These are phyloP conservation scores for Carabus problematicus DNA, from an alignment of 2,888 invertebrate species.

Conservation along the genomic window DNA sequence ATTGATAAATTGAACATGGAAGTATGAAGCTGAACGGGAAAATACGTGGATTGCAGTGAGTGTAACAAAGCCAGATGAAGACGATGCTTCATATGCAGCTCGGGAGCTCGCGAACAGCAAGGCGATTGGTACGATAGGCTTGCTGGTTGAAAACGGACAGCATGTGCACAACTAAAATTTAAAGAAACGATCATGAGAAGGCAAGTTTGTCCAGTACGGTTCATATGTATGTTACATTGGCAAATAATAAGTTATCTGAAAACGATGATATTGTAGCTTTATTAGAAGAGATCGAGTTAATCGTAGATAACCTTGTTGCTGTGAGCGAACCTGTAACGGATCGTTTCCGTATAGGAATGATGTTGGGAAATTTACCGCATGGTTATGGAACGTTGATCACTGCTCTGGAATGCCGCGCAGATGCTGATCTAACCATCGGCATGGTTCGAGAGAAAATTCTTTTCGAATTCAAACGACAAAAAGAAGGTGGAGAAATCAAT, in stretches of 20 bases:
- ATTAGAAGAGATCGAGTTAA: constrained; percentile 1
- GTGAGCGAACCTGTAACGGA: not conserved
- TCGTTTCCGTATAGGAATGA: constrained; percentile 2
- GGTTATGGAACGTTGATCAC: not conserved
- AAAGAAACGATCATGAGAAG: not conserved
- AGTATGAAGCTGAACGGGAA: not conserved
- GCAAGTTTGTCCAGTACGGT: constrained; percentile 9
- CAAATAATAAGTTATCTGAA: not conserved
- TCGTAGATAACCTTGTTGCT: not conserved
- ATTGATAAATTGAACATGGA: constrained; percentile 7
- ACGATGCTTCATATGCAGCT: not conserved
- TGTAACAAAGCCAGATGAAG: not conserved
- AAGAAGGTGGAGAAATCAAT: not conserved
- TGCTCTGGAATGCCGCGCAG: constrained; percentile 8
- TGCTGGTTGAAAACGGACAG: not conserved
- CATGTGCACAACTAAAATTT: constrained; percentile 1
- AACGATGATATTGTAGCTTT: constrained; percentile 1
- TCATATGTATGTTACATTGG: not conserved
- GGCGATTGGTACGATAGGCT: constrained; percentile 5
- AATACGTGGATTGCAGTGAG: not conserved
- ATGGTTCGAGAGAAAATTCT: no score
- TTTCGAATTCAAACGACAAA: no score
- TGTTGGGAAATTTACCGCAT: constrained; percentile 9
- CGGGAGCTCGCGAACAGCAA: not conserved
- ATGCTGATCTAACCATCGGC: constrained; percentile 5